Conservation (phyloP, 2,888 invertebrate species). For the Leptopterna dolabrata region DNA sequence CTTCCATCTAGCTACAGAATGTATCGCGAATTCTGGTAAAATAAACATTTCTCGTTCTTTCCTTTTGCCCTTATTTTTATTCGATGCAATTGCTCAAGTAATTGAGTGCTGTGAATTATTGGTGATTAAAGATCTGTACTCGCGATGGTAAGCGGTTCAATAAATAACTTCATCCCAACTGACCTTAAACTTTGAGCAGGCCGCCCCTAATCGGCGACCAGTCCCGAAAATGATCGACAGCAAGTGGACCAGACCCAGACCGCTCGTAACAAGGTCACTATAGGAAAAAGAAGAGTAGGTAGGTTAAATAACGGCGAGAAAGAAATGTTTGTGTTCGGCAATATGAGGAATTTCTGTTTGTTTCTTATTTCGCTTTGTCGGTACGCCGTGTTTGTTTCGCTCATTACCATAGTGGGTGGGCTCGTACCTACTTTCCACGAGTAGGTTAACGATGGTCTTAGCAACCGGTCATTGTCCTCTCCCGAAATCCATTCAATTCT, state of each 20-base stretch:
- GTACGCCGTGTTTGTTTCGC: background rate
- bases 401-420: background rate
- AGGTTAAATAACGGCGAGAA: background rate
- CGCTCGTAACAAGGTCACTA: background rate
- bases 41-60: no score
- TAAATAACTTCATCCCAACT: background rate
- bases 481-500: no score
- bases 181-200: background rate
- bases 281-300: background rate
- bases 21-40: no score
- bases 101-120: no score
- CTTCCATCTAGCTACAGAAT: no score
- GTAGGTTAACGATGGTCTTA: background rate
- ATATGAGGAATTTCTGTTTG: background rate
- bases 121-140: no score
- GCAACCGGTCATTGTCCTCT: background rate
- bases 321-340: background rate
- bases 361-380: background rate
- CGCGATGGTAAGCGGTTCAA: no score
- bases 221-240: background rate
- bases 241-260: background rate
- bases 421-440: background rate
- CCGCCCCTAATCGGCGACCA: background rate
- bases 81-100: no score
- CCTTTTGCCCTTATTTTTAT: no score